Percentiles rank a stretch among this genome's conserved stretches.
Evolutionary conservation across 2,888 invertebrate genomes (phyloP).

Genomic region (Cabera pusaria): DNA sequence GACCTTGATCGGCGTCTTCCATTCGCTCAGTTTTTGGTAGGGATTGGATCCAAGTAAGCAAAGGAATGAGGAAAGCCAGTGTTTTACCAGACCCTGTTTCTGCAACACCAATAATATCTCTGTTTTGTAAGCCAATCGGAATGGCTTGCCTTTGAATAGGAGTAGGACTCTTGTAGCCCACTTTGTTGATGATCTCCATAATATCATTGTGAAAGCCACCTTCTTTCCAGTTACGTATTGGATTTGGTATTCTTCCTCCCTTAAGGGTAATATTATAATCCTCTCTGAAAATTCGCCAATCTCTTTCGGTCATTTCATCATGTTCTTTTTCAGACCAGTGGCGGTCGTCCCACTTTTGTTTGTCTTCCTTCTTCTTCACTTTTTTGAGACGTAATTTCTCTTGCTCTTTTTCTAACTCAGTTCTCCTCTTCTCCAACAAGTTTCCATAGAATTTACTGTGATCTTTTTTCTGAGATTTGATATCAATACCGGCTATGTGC

Average conservation of each 20-base stretch:
- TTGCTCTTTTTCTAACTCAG: slow-evolving; percentile 98
- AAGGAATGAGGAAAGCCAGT: slow-evolving; percentile 97
- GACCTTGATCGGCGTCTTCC: slow-evolving; percentile 96
- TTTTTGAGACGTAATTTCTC: slow-evolving; percentile 96
- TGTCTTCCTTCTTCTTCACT: slow-evolving; percentile 97
- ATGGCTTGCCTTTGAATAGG: slow-evolving; percentile 99
- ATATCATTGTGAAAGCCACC: slow-evolving; percentile 95
- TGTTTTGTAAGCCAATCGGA: slow-evolving; percentile 97
- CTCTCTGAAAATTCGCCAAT: slow-evolving; percentile 99
- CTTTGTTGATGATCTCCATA: slow-evolving; percentile 95
- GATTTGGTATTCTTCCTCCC: slow-evolving; percentile 98
- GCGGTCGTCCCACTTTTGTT: slow-evolving; percentile 99
- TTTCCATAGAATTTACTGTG: slow-evolving; percentile 99
- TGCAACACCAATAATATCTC: slow-evolving; percentile 99
- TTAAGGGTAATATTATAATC: slow-evolving; percentile 99
- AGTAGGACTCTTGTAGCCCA: slow-evolving; percentile 98
- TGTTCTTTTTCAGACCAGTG: slow-evolving; percentile 98
- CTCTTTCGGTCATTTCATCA: slow-evolving; percentile 98
- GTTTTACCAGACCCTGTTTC: slow-evolving; percentile 99
- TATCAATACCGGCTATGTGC: slow-evolving; percentile 98
- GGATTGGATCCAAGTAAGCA: slow-evolving; percentile 98
- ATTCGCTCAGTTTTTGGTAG: slow-evolving; percentile 97
- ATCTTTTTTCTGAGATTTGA: slow-evolving; percentile 97
- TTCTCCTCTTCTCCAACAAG: slow-evolving; percentile 95
- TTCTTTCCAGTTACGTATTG: slow-evolving; percentile 97